Evolutionary conservation across 2,113 vertebrate species (phyloP), one percentile per base, ranked within the genome.

Genomic region (Colaptes auratus): DNA sequence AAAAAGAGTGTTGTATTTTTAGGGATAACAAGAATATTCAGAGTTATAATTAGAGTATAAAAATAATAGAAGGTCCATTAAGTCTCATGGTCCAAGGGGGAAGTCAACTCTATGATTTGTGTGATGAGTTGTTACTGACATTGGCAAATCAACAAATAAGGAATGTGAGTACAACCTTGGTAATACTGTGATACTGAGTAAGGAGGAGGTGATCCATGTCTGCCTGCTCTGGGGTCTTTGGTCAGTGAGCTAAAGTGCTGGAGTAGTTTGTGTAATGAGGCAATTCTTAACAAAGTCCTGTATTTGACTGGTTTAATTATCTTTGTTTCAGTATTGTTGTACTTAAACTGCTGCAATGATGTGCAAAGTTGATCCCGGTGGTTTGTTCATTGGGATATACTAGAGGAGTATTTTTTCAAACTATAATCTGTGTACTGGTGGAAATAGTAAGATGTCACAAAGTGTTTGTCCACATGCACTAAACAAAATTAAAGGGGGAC

Each of bases 1-100:
- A 91, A 93, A 95, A 82, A 89, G 76, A 71, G 28, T 94, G n/a
- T n/a, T n/a, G n/a, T n/a, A n/a, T n/a, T n/a, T n/a, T n/a, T n/a
- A n/a, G n/a, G n/a, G n/a, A n/a, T 94, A 95, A 74, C 64, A 87
- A 89, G 89, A 84, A 73, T 73, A 93, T 94, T 94, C 63, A 77
- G 75, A 82, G n/a, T 80, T 93, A 61, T 75, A 84, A 94, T n/a
- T n/a, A n/a, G n/a, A n/a, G n/a, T n/a, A 60, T 89, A 93, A 88
- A 93, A 95, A 85, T 82, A 92, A 70, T 39, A 63, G 36, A 92
- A 85, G 31, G 35, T 18, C 50, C 73, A 69, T 84, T 82, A 61
- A 69, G 30, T 75, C 66, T 88, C 55, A 77, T 64, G 36, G 85
- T 92, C 87, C 67, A 71, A 42, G 7, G 3, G 85, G 71, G 33